Base-by-base conservation (phyloP, 2,888 invertebrate genomes). In the Malthinus flaveolus region DNA sequence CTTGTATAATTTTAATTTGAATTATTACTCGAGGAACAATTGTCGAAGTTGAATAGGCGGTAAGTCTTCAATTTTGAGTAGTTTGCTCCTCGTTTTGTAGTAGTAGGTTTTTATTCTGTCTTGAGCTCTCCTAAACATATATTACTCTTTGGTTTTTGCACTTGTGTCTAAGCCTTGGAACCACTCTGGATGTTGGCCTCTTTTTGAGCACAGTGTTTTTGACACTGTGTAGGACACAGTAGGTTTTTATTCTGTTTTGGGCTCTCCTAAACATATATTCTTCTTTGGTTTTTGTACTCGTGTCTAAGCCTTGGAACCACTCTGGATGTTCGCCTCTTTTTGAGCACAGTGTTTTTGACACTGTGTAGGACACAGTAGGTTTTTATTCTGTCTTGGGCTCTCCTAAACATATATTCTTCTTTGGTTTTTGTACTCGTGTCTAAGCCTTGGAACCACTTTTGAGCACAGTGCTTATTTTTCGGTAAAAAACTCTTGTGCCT, bases 371-470 rank as follows among this genome's bases (percentile, higher is more conserved):
- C n/a, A n/a, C n/a, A 88, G 76, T 92, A 93, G 1, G 88, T 86
- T 50, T 90, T 85, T 78, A 93, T 89, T 62, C 93, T 84, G 69
- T 91, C 92, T 74, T 91, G 91, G 10, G 91, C 89, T 58, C 91
- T 84, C 72, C 89, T 86, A 45, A 87, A 85, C 89, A 93, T 88
- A 65, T 89, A 90, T 64, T 90, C 89, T 76, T 93, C 93, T 87
- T 11, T 82, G 81, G 4, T 84, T 81, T 71, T 88, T 83, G 44
- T 23, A 78, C 71, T 32, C 75, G 75, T 52, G 76, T 74, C 34
- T 81, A 63, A 33, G 78, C 75, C 59, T 79, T 76, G 0, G 80
- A n/a, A n/a, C 78, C 49, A 82, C n/a, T 68, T 54, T 80, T 78
- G 66, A 77, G 76, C 9, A 85, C 81, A 71, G 84, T 85, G 52